Conservation (phyloP, 92 coral and sea anemone species). For the Paramuricea clavata region DNA sequence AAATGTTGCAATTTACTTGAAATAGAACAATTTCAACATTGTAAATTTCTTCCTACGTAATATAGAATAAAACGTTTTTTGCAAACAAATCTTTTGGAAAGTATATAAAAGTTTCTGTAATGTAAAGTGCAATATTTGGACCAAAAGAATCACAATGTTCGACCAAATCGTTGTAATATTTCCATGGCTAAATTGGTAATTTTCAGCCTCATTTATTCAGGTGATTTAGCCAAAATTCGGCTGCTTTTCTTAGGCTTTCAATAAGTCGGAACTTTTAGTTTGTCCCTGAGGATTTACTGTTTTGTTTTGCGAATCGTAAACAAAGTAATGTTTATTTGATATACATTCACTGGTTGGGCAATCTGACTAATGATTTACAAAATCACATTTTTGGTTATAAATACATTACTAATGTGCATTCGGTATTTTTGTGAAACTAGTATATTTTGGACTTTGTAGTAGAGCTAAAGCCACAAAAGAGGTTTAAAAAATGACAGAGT, state of each 20-base stretch:
- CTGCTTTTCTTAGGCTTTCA: conserved; percentile 43
- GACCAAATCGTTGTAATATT: neutral
- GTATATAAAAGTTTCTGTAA: conserved; percentile 20
- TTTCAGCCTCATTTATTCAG: conserved; percentile 10
- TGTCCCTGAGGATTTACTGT: neutral
- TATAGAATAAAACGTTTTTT: neutral
- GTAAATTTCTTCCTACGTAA: neutral
- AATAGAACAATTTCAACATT: neutral
- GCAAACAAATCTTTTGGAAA: conserved; percentile 9
- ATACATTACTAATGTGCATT: neutral
- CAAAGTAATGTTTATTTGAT: neutral
- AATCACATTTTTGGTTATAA: neutral
- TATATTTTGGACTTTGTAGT: neutral
- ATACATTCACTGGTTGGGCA: neutral
- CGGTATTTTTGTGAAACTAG: neutral
- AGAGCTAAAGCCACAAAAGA: neutral
- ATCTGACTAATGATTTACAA: neutral
- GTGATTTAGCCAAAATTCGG: conserved; percentile 16
- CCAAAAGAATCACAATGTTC: neutral
- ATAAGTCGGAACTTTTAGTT: neutral
- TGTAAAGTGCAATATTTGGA: neutral
- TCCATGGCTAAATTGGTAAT: neutral
- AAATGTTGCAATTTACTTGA: neutral
- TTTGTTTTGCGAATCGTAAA: neutral
- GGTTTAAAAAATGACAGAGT: neutral